Conservation (phyloP, 2,113 vertebrate species). For the Campylomormyrus numenius region DNA sequence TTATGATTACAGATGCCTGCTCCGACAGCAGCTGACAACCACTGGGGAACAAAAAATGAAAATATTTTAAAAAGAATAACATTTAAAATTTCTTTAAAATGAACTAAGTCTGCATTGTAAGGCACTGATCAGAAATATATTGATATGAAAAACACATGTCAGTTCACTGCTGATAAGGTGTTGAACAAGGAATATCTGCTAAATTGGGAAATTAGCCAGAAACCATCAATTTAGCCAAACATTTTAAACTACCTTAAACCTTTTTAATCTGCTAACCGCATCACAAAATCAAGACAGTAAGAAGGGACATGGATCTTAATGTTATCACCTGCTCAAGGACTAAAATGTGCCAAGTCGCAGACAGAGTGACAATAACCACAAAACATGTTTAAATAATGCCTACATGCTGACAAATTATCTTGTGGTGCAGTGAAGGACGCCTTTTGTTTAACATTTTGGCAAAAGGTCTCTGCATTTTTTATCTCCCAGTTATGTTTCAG, state of each 20-base stretch:
- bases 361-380: background rate
- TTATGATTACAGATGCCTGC: background rate
- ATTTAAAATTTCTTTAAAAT: no score
- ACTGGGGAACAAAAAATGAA: background rate
- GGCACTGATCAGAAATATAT: background rate
- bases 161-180: background rate
- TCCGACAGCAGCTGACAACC: background rate
- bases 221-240: background rate
- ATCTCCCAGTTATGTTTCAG: background rate
- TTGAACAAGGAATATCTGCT: background rate
- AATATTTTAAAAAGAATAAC: background rate
- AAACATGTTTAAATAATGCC: background rate
- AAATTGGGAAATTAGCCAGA: background rate
- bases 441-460: background rate
- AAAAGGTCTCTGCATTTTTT: background rate
- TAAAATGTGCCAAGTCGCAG: background rate
- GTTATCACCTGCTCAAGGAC: background rate
- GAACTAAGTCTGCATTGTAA: background rate
- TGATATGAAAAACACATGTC: background rate
- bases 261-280: background rate
- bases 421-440: background rate
- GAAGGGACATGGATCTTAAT: background rate
- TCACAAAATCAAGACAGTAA: background rate
- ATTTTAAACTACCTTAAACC: background rate
- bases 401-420: background rate